phyloP scores from a whole-genome alignment of 1,140 invertebrate genomes.

The Uloborus diversus region DNA sequence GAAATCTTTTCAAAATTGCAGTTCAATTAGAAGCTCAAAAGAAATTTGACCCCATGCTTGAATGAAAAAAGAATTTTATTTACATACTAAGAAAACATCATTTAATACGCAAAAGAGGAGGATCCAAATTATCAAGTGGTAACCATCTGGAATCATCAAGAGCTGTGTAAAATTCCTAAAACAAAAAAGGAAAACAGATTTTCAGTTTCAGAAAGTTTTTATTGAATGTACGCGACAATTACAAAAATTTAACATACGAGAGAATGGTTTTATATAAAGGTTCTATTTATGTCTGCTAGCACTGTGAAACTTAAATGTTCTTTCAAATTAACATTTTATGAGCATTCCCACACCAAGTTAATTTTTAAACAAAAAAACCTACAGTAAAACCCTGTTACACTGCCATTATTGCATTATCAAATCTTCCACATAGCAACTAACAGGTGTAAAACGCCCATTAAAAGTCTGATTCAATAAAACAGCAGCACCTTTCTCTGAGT shows the following conservation, averaged over 20 bases:
- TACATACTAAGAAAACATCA: not conserved
- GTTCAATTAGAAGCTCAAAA: too few relatives aligned
- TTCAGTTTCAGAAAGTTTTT: not conserved
- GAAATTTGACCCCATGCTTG: too few relatives aligned
- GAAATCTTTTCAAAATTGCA: too few relatives aligned
- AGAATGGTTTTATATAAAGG: too few relatives aligned
- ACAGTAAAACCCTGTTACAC: not conserved
- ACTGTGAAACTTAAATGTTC: too few relatives aligned
- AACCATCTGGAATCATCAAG: constrained; percentile 52
- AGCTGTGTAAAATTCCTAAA: constrained; percentile 41
- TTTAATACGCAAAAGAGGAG: constrained; percentile 32
- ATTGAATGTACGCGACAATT: not conserved
- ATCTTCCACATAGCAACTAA: not conserved
- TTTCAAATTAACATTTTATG: too few relatives aligned
- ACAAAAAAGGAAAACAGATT: not conserved
- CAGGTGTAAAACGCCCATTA: too few relatives aligned
- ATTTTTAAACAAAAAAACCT: not conserved
- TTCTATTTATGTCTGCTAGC: too few relatives aligned
- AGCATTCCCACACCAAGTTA: too few relatives aligned
- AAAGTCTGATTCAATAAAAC: too few relatives aligned
- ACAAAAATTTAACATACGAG: not conserved
- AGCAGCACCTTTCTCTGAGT: too few relatives aligned
- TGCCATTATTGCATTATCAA: not conserved
- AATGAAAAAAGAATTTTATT: not conserved
- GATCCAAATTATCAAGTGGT: constrained; percentile 38